Evolutionary conservation across 2,888 invertebrate species (phyloP).

Genomic region (Mycogona germanica): DNA sequence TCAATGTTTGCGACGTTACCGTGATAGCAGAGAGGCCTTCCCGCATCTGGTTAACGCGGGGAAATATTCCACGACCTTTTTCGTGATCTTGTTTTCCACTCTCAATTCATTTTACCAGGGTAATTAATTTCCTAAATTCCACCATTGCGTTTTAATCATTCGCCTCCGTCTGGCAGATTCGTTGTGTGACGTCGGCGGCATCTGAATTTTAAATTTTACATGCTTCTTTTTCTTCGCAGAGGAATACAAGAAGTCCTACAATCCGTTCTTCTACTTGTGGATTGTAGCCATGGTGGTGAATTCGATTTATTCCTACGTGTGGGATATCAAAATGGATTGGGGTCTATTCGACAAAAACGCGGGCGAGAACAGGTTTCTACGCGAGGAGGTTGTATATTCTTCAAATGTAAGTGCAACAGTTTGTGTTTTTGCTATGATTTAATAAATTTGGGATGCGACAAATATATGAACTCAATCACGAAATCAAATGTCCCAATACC

Average conservation of each 20-base stretch:
- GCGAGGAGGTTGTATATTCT: constrained; percentile 93
- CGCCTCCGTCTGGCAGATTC: too few relatives aligned
- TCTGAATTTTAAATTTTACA: not conserved
- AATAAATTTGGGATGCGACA: not conserved
- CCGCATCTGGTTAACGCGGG: constrained; percentile 96
- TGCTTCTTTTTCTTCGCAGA: constrained; percentile 33
- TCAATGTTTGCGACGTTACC: constrained; percentile 88
- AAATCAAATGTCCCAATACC: too few relatives aligned
- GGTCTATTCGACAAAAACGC: constrained; percentile 84
- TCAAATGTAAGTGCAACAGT: constrained; percentile 51
- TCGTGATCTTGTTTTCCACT: constrained; percentile 77
- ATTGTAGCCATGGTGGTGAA: constrained; percentile 64
- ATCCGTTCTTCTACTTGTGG: constrained; percentile 84
- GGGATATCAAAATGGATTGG: constrained; percentile 99
- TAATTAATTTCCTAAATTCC: constrained; percentile 30
- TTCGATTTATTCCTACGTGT: constrained; percentile 89
- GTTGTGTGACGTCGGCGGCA: not conserved
- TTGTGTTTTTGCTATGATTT: not conserved
- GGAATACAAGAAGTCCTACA: constrained; percentile 49
- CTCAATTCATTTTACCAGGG: constrained; percentile 51
- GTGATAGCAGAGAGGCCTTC: constrained; percentile 84
- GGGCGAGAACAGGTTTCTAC: constrained; percentile 76
- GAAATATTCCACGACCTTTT: constrained; percentile 94
- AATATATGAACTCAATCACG: too few relatives aligned
- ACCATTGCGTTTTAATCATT: not conserved